phyloP scores from a whole-genome alignment of 2,113 vertebrate species.

The Periophthalmodon schlosseri region DNA sequence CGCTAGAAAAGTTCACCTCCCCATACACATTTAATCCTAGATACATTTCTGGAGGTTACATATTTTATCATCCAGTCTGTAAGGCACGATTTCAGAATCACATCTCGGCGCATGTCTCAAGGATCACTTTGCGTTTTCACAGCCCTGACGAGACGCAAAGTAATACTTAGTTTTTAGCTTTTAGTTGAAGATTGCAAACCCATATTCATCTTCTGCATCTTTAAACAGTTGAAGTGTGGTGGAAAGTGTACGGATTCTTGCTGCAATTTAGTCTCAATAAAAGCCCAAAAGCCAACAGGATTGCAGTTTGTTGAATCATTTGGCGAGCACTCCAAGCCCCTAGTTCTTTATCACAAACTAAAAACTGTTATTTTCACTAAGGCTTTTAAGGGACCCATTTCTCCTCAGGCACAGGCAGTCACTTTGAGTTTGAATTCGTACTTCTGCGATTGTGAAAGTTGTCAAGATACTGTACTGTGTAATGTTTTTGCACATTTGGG shows the following conservation, averaged over 20 bases:
- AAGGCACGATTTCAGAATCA: conserved; percentile 8
- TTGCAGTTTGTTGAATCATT: conserved; percentile 4
- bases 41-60: conserved; percentile 21
- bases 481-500: not conserved
- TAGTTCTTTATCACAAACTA: not conserved
- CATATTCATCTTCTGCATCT: conserved; percentile 18
- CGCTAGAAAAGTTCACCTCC: not conserved
- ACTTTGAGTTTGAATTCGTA: not conserved
- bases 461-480: not conserved
- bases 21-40: not conserved
- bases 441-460: not conserved
- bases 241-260: conserved; percentile 16
- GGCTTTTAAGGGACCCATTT: not conserved
- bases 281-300: not conserved
- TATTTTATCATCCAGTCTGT: conserved; percentile 19
- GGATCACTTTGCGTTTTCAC: conserved; percentile 9
- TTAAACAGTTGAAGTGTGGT: conserved; percentile 26
- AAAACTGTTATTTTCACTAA: not conserved
- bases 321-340: not conserved
- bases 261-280: conserved; percentile 14
- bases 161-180: conserved; percentile 12
- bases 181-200: conserved; percentile 7
- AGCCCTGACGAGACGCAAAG: conserved; percentile 17
- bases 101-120: conserved; percentile 1
- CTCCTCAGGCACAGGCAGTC: not conserved